Evolutionary conservation across 2,888 invertebrate species (phyloP), one percentile per base, ranked within the genome.

Genomic region (Bombylius major): DNA sequence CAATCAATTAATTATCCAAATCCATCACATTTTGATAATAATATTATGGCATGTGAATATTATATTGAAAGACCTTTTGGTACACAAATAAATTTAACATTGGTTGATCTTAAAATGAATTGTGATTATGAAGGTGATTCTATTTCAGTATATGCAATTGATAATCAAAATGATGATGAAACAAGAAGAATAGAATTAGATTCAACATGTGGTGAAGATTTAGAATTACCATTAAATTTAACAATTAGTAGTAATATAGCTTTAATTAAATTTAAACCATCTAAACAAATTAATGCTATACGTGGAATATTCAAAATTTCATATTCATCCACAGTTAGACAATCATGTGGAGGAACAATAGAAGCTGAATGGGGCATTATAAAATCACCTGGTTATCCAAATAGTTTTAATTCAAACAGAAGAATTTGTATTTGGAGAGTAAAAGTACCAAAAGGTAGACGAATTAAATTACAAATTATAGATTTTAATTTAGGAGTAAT

Each of bases 321-420:
- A 13, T 89, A 82, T 60, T 79, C 80, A 46, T 46, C 47, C 7
- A 11, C 5, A 9, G 31, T n/a, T 5, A 42, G 32, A 57, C 73
- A 81, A 0, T 78, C 72, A 1, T 65, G 63, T 12, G 70, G 72
- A 0, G 58, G 62, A 9, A 7, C 14, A 42, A 39, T 54, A 4
- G n/a, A 36, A 31, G 76, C 78, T 4, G 70, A 82, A 42, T 75
- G 77, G 51, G 92, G 91, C 1, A 77, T 76, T 58, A 78, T 91
- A 48, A 77, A 78, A 50, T 82, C 87, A 12, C 84, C 86, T 0
- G 83, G 83, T 12, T 94, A 89, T 75, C 91, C 89, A 0, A 63
- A 65, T 8, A 67, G 73, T 0, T 75, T 77, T 51, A 12, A 9
- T 9, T 33, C 5, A 13, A 47, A 42, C 67, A 39, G 72, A 72